Evolutionary conservation across 2,797 vertebrate species (phyloP), one percentile per base, ranked within the genome.

Genomic region (Syncerus caffer): DNA sequence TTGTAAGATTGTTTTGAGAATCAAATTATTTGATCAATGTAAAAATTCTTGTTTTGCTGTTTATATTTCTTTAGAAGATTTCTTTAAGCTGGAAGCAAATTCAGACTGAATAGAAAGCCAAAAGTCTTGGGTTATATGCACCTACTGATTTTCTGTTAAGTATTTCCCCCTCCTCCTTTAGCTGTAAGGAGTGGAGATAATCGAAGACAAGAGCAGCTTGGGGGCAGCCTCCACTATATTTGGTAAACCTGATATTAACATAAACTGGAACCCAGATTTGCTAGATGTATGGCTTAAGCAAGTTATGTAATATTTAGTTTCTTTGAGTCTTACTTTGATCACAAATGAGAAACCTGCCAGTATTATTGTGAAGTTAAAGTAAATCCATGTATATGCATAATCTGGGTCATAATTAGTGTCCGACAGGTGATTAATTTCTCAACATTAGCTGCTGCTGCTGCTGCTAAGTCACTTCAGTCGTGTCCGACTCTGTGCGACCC

Each of bases 1-100:
- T 71, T 85, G n/a, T 64, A 60, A 89, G 38, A n/a, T 89, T 83
- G 34, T 90, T 88, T 97, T 86, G 88, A 88, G 80, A 76, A 76
- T 94, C 29, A 60, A 38, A 31, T 34, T 71, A n/a, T 95, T 79
- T 85, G 57, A 67, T 83, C 45, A 47, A 31, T 62, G 31, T 91
- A 38, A 94, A 93, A 93, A 45, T 82, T 45, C 3, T 79, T 50
- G 9, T 13, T 79, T 93, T 84, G 58, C 50, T 93, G n/a, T 84
- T 95, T 45, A 4, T 50, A 67, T 51, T 86, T 84, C 47, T 60
- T 88, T 57, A 93, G 62, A 42, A 67, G 29, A 91, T 85, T 89
- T 96, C 31, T 87, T 64, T 86, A 92, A 90, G 31, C 38, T 93
- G 83, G 14, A 79, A 92, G 57, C 79, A 97, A 89, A 89, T 84